Evolutionary conservation across 2,113 vertebrate genomes (phyloP), one percentile per base, ranked within the genome.

Genomic region (Peucedramus taeniatus): DNA sequence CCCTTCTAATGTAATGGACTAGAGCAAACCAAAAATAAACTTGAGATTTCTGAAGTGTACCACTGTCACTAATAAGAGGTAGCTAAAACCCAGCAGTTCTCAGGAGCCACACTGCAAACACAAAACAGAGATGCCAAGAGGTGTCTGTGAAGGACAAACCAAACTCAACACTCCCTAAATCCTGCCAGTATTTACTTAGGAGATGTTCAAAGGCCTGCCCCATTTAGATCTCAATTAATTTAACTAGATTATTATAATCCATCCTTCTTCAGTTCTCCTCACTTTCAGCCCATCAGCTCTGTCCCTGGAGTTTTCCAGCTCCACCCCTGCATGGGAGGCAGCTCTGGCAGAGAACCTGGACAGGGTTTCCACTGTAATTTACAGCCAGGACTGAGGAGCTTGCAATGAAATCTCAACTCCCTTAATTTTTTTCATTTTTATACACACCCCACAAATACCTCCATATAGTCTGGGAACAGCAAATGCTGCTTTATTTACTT

Each of bases 191-290:
- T 89, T 94, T 87, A 63, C 81, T 78, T 22, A n/a, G 65, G 50
- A 87, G 77, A 53, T 65, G 39, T 35, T 89, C 51, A 87, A 50
- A 94, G 42, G 56, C 68, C 72, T 87, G 47, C 56, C 64, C 80
- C 60, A 27, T 33, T 87, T 69, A 69, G 57, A 83, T 70, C 71
- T 78, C 89, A 83, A n/a, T 88, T 92, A 83, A 88, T 83, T 89
- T 61, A 81, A 77, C 50, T 35, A 50, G 72, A 81, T 84, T 77
- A 65, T 78, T 50, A 39, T 77, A 83, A 94, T 71, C 53, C 77
- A 71, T 47, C 40, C 81, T 47, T 2, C 16, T 91, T 24, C 63
- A 42, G 0, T 37, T 51, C 47, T 63, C 60, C 59, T 66, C 78
- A 10, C 42, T 44, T 50, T 9, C 22, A 64, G 72, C 19, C 31